Conservation (phyloP, 2,797 vertebrate species). For the Decapterus maruadsi region DNA sequence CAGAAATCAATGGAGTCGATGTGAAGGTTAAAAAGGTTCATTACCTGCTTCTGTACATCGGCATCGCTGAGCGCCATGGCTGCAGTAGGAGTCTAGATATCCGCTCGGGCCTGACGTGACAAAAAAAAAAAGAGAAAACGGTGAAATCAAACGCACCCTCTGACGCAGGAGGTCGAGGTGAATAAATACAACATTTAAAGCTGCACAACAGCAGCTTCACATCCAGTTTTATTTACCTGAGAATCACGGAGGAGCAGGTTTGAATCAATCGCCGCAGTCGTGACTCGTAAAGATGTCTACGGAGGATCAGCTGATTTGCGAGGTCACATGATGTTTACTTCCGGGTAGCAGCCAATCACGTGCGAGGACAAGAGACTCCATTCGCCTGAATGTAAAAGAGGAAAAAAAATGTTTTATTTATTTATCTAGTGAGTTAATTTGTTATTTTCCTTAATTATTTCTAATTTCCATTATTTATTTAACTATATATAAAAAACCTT, state of each 20-base stretch:
- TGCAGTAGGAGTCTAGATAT: slow-evolving; percentile 58
- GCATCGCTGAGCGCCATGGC: slow-evolving; percentile 98
- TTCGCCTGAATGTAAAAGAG: background rate
- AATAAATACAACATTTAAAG: rapidly evolving
- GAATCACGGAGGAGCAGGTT: slow-evolving; percentile 41
- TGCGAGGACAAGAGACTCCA: background rate
- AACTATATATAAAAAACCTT: background rate
- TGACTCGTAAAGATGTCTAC: slow-evolving; percentile 80
- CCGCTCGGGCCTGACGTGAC: slow-evolving; percentile 54
- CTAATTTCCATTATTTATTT: background rate
- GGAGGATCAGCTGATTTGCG: slow-evolving; percentile 83
- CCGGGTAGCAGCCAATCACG: slow-evolving; percentile 67
- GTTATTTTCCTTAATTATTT: background rate
- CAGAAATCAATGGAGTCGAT: background rate
- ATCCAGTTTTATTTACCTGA: slow-evolving; percentile 51
- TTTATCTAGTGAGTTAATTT: background rate
- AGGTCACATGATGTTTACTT: slow-evolving; percentile 84
- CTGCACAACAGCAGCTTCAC: rapidly evolving
- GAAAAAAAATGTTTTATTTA: background rate
- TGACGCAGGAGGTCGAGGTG: rapidly evolving
- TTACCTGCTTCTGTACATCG: slow-evolving; percentile 98
- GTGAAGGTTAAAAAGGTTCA: slow-evolving; percentile 44
- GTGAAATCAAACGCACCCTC: background rate
- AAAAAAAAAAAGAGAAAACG: background rate
- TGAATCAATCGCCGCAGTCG: slow-evolving; percentile 77